phyloP scores from a whole-genome alignment of 1,140 invertebrate species.

The Agrilus planipennis region DNA sequence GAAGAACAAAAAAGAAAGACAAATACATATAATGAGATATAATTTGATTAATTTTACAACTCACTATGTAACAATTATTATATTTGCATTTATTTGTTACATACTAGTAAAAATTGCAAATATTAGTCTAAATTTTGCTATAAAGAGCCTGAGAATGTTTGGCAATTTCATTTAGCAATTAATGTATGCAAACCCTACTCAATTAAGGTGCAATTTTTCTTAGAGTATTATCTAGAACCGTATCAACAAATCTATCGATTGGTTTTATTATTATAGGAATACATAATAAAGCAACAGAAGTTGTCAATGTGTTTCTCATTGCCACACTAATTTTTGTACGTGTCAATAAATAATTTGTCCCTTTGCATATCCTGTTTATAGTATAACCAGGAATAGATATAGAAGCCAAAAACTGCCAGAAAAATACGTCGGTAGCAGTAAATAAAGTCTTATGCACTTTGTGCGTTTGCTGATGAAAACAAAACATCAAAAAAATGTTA shows the following conservation, averaged over 20 bases:
- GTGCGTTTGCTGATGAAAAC: constrained; percentile 7
- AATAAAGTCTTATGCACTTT: constrained; percentile 37
- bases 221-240: constrained; percentile 60
- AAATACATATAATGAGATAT: no score
- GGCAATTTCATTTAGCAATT: no score
- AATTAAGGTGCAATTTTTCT: constrained; percentile 19
- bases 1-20: no score
- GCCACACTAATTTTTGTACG: constrained; percentile 38
- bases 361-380: constrained; percentile 76
- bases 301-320: constrained; percentile 54
- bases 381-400: constrained; percentile 84
- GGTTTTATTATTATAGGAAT: constrained; percentile 91
- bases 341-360: constrained; percentile 42
- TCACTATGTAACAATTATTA: no score
- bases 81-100: no score
- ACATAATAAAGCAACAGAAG: constrained; percentile 63
- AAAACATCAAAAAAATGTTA: background rate
- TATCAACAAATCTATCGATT: constrained; percentile 73
- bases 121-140: no score
- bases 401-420: constrained; percentile 90
- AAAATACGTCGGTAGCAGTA: constrained; percentile 68
- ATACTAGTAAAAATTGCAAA: no score
- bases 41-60: no score
- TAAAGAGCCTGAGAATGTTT: no score
- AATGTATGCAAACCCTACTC: no score